A percentile compares a stretch with the other conserved stretches of the same genome.
These are phyloP conservation scores for Zonotrichia leucophrys DNA, from an alignment of 2,113 vertebrate species.

Conservation along the genomic window DNA sequence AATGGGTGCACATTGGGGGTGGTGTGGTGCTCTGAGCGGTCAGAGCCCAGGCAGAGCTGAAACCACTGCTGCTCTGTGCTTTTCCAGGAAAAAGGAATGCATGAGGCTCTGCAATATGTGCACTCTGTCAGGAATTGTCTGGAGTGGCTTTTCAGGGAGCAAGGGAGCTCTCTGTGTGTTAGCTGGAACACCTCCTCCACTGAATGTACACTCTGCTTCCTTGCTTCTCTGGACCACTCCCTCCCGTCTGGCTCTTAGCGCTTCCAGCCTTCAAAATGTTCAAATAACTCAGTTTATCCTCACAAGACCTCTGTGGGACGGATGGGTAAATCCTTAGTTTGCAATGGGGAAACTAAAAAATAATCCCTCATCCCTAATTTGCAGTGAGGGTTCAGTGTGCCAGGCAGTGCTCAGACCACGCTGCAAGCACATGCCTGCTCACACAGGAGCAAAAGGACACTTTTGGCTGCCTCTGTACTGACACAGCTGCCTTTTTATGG, in stretches of 20 bases:
- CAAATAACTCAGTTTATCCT: constrained; percentile 3
- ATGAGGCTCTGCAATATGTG: background rate
- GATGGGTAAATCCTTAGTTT: background rate
- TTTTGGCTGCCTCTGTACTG: background rate
- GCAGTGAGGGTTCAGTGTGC: background rate
- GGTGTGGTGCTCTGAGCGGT: background rate
- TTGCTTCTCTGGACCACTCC: background rate
- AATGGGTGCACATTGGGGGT: accelerated
- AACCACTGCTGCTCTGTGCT: background rate
- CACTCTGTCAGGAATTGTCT: background rate
- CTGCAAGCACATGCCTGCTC: background rate
- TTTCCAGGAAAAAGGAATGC: background rate
- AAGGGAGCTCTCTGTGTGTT: background rate
- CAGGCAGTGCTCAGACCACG: background rate
- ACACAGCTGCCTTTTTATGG: background rate
- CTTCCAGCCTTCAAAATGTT: constrained; percentile 20
- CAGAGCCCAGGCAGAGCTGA: background rate
- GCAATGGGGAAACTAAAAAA: background rate
- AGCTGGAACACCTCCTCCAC: background rate
- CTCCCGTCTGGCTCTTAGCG: background rate
- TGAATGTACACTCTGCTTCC: background rate
- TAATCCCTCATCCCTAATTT: background rate
- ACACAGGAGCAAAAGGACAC: background rate
- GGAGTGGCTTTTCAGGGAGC: background rate
- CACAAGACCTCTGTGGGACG: background rate